These are phyloP conservation scores for Lepidochrysops patricia DNA, from an alignment of 2,888 invertebrate species.

Conservation along the genomic window DNA sequence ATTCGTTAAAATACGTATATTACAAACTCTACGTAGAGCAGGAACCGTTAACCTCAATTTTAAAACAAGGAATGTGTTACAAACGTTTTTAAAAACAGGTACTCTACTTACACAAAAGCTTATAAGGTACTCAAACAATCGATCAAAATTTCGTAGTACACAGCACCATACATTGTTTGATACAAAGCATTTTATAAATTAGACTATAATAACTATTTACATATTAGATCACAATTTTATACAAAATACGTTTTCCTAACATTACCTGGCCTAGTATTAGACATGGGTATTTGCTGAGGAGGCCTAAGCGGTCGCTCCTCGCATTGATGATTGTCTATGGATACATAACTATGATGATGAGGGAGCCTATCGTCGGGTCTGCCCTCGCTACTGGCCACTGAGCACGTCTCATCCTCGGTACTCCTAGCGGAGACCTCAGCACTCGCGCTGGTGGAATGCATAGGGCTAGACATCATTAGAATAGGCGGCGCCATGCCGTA, in stretches of 20 bases:
- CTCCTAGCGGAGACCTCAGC: constrained; percentile 77
- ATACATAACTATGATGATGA: constrained; percentile 75
- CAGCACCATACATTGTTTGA: constrained; percentile 11
- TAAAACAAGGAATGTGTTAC: constrained; percentile 44
- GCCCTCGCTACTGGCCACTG: constrained; percentile 72
- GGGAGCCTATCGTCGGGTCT: constrained; percentile 68
- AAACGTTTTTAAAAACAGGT: constrained; percentile 14
- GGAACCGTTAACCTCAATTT: constrained; percentile 53
- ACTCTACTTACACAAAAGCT: constrained; percentile 5
- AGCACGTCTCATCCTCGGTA: constrained; percentile 78
- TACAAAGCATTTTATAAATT: background rate
- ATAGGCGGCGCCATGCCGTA: constrained; percentile 68
- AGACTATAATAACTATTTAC: constrained; percentile 17
- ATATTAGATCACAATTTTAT: constrained; percentile 35
- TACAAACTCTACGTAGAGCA: constrained; percentile 34
- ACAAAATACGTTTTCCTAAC: constrained; percentile 72
- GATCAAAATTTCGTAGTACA: background rate
- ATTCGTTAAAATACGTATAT: constrained; percentile 26
- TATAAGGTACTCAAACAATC: constrained; percentile 2
- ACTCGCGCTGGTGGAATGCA: constrained; percentile 74
- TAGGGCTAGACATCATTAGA: constrained; percentile 76
- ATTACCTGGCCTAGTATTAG: constrained; percentile 55
- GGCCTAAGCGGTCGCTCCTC: constrained; percentile 68
- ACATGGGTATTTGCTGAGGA: constrained; percentile 65
- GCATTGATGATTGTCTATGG: constrained; percentile 69